Conservation (phyloP, 2,113 vertebrate genomes). For the Paradoxurus hermaphroditus region DNA sequence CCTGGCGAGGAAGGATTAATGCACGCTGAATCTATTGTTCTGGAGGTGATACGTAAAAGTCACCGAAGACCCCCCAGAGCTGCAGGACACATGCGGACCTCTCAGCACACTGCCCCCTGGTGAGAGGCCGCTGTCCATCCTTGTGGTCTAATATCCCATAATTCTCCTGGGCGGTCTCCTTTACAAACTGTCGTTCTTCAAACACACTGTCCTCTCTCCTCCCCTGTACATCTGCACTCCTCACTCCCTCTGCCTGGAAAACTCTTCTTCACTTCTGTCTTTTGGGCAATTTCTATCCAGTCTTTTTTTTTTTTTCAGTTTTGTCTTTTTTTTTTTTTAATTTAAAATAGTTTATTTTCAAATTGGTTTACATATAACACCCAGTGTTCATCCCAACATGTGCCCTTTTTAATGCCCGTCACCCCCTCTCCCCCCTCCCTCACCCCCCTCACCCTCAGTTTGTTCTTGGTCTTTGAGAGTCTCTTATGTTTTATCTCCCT, state of each 20-base stretch:
- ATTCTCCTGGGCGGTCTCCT: background rate
- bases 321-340: too few relatives aligned
- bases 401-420: too few relatives aligned
- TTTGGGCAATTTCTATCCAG: background rate
- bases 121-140: background rate
- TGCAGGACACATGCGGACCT: background rate
- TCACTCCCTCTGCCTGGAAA: background rate
- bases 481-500: too few relatives aligned
- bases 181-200: background rate
- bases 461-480: too few relatives aligned
- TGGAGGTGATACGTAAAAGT: background rate
- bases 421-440: too few relatives aligned
- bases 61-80: background rate
- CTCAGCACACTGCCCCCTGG: background rate
- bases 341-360: too few relatives aligned
- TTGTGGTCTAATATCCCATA: background rate
- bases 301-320: background rate
- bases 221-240: background rate
- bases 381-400: too few relatives aligned
- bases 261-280: too few relatives aligned
- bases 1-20: background rate
- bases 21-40: background rate
- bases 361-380: too few relatives aligned
- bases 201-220: rapidly evolving
- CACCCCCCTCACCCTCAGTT: too few relatives aligned